These are phyloP conservation scores for Drosophila borealis DNA, from an alignment of 2,888 invertebrate genomes.

Conservation along the genomic window DNA sequence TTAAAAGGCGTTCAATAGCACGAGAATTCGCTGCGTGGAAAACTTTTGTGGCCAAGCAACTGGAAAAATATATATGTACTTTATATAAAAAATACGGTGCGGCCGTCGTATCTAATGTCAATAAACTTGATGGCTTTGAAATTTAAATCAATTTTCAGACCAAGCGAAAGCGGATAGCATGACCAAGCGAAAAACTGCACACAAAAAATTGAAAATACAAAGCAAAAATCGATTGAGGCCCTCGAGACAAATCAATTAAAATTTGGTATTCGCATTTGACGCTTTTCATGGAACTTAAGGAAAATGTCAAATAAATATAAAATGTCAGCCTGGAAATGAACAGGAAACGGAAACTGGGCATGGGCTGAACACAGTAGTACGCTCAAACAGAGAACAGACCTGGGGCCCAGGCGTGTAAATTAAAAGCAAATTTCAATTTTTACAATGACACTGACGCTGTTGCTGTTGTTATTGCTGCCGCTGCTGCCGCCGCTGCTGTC, in stretches of 20 bases:
- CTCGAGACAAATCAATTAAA: constrained; percentile 72
- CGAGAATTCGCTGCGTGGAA: constrained; percentile 40
- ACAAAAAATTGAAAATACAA: constrained; percentile 8
- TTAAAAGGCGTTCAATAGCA: constrained; percentile 24
- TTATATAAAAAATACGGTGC: background rate
- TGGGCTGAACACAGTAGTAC: constrained; percentile 1
- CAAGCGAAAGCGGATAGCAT: constrained; percentile 27
- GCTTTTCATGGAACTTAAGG: constrained; percentile 10
- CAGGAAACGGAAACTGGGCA: constrained; percentile 61
- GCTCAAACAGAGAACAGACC: background rate
- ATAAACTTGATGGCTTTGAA: constrained; percentile 76
- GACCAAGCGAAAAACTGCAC: constrained; percentile 15
- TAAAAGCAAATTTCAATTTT: constrained; percentile 77
- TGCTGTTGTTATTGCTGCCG: constrained; percentile 18
- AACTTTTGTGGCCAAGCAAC: constrained; percentile 31
- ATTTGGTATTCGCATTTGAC: constrained; percentile 7
- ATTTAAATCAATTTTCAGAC: constrained; percentile 62
- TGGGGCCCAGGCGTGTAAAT: constrained; percentile 45
- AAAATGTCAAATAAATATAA: constrained; percentile 56
- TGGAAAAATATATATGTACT: constrained; percentile 9
- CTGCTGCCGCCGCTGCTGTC: constrained; percentile 28
- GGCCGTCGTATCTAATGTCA: constrained; percentile 62
- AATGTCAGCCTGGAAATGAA: constrained; percentile 45
- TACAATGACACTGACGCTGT: constrained; percentile 57
- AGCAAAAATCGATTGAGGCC: constrained; percentile 55